Evolutionary conservation across 2,888 invertebrate genomes (phyloP).

Genomic region (Agrotis segetum): DNA sequence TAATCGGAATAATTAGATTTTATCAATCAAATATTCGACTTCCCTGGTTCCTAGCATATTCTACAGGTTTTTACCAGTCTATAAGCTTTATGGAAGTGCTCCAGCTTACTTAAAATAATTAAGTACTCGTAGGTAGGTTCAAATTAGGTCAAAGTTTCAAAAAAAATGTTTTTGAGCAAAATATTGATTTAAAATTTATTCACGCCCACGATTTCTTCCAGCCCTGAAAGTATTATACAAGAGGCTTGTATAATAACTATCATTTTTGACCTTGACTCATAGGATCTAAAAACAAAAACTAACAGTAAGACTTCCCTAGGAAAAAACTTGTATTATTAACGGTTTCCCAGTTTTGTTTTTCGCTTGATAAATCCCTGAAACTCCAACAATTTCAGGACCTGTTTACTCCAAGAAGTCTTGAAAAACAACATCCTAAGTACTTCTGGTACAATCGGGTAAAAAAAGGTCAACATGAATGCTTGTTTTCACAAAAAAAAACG

Average conservation of each 20-base stretch:
- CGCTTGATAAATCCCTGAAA: not conserved
- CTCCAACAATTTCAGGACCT: too few relatives aligned
- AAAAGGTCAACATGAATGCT: not conserved
- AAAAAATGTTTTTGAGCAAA: not conserved
- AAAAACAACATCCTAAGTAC: not conserved
- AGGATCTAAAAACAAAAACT: not conserved
- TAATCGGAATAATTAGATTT: too few relatives aligned
- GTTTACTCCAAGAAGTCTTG: not conserved
- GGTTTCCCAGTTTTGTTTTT: not conserved
- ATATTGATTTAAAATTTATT: conserved; percentile 13
- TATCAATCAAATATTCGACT: too few relatives aligned
- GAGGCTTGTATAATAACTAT: conserved; percentile 21
- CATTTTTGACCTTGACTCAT: conserved; percentile 14
- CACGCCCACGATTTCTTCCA: not conserved
- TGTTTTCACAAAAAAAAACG: not conserved
- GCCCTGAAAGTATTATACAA: conserved; percentile 9
- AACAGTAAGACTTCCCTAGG: not conserved
- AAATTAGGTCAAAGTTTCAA: conserved; percentile 6
- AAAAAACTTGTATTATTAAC: not conserved
- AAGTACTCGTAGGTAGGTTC: too few relatives aligned
- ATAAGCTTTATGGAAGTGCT: too few relatives aligned
- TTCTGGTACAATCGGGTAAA: not conserved
- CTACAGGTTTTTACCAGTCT: too few relatives aligned
- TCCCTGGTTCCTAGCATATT: too few relatives aligned
- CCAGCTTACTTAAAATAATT: too few relatives aligned